phyloP scores from a whole-genome alignment of 2,797 vertebrate genomes.

The Miopithecus talapoin region DNA sequence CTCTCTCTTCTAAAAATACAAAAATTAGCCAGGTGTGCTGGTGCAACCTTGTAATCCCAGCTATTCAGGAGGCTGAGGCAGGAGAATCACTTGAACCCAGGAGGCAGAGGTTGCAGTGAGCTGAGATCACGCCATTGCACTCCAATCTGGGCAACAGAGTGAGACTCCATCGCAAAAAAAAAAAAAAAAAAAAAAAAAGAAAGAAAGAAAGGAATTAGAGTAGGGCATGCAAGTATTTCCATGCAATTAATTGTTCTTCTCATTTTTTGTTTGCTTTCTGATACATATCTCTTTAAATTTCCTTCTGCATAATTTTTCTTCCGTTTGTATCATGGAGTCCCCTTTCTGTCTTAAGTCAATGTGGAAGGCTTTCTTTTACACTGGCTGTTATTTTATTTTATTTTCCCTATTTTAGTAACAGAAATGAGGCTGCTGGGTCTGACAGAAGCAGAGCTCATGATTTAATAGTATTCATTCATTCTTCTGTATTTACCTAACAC shows the following conservation, averaged over 20 bases:
- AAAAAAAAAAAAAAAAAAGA: accelerated
- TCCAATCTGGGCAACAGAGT: not conserved
- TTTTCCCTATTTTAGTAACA: not conserved
- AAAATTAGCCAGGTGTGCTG: not conserved
- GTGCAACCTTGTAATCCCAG: not conserved
- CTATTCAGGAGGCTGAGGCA: not conserved
- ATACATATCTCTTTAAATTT: not conserved
- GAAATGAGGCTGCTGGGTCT: not conserved
- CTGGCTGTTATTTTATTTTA: not conserved
- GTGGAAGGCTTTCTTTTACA: not conserved
- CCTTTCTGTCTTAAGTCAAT: not conserved
- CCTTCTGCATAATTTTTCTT: not conserved
- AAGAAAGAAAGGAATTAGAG: accelerated
- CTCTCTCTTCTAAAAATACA: not conserved
- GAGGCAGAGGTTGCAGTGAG: not conserved
- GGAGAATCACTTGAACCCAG: not conserved
- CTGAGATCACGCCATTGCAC: accelerated
- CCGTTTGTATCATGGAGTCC: not conserved
- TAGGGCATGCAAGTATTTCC: not conserved
- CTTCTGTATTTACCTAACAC: not conserved
- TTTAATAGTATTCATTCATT: not conserved
- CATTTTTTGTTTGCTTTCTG: not conserved
- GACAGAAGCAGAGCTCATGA: not conserved
- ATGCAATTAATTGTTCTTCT: not conserved
- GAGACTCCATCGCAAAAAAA: not conserved